Evolutionary conservation across 2,888 invertebrate species (phyloP).

Genomic region (Tinea semifulvella): DNA sequence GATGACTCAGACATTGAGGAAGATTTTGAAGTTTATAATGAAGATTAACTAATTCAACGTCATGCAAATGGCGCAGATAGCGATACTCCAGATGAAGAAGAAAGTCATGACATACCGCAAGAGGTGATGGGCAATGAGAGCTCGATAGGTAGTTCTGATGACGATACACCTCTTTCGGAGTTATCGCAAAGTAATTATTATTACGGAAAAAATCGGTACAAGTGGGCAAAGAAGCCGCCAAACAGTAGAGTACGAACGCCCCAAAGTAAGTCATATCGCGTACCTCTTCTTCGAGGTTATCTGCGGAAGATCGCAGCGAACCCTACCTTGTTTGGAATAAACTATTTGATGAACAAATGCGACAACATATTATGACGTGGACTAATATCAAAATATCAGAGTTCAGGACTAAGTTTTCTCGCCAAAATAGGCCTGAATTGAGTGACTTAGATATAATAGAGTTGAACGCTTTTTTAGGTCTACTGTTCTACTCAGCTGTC

Average conservation of each 20-base stretch:
- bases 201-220: conserved; percentile 19
- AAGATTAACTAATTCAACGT: neutral
- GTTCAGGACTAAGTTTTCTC: neutral
- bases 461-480: conserved; percentile 12
- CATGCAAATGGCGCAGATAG: neutral
- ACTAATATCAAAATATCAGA: conserved; percentile 9
- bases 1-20: neutral
- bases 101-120: neutral
- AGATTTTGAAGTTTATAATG: neutral
- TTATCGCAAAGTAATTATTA: neutral
- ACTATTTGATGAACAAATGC: neutral
- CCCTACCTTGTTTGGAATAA: conserved; percentile 13
- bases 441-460: conserved; percentile 13
- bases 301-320: conserved; percentile 14
- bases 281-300: conserved; percentile 14
- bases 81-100: too few species aligned
- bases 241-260: conserved; percentile 17
- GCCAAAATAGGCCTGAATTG: conserved; percentile 12
- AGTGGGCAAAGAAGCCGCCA: conserved; percentile 15
- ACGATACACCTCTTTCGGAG: neutral
- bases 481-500: conserved; percentile 11
- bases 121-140: neutral
- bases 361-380: conserved; percentile 11
- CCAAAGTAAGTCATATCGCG: conserved; percentile 18
- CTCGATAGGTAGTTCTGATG: neutral